These are phyloP conservation scores for Pantherophis guttatus DNA, from an alignment of 2,113 vertebrate genomes.

Conservation along the genomic window DNA sequence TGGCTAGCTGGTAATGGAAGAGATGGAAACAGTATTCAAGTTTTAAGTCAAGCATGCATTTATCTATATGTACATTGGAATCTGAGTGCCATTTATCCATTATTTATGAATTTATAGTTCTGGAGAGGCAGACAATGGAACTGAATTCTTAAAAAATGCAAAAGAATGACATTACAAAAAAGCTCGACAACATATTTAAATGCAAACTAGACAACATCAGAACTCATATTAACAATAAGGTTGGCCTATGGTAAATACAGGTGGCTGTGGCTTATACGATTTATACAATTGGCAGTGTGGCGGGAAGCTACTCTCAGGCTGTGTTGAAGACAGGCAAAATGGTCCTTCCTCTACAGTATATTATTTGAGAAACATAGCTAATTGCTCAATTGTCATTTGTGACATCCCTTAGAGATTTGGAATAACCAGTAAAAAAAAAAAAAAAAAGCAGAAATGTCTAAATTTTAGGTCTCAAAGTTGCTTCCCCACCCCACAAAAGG, in stretches of 20 bases:
- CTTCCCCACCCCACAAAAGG: neutral
- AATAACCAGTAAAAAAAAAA: neutral
- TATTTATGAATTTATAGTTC: neutral
- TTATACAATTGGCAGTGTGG: neutral
- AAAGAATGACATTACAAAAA: neutral
- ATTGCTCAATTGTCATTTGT: neutral
- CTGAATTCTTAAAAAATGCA: neutral
- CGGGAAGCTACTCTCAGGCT: neutral
- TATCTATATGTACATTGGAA: neutral
- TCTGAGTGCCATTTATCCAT: neutral
- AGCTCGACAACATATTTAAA: neutral
- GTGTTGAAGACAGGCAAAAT: neutral
- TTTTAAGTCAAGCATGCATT: neutral
- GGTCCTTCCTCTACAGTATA: neutral
- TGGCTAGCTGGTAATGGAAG: neutral
- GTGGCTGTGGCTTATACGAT: neutral
- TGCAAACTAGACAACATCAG: neutral
- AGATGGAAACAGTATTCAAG: neutral
- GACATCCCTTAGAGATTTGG: neutral
- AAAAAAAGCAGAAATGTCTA: neutral
- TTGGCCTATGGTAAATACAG: neutral
- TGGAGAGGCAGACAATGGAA: neutral
- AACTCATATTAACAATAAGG: neutral
- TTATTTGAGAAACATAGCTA: neutral
- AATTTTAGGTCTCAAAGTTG: neutral